A percentile compares a stretch with the other conserved stretches of the same genome.
These are phyloP conservation scores for Anableps anableps DNA, from an alignment of 2,797 vertebrate genomes.

Conservation along the genomic window DNA sequence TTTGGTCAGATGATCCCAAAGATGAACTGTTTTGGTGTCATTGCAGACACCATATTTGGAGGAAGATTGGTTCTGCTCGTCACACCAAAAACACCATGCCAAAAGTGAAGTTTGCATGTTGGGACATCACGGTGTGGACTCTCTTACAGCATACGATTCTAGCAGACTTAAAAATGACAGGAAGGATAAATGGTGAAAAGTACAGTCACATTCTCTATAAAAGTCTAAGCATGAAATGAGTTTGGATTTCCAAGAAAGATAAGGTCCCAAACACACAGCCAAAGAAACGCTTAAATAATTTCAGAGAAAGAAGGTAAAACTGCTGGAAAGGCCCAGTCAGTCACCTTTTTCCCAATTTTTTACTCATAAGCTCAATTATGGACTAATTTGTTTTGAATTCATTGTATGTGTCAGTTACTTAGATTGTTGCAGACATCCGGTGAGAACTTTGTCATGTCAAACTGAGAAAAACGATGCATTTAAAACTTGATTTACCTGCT, in stretches of 20 bases:
- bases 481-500: not conserved
- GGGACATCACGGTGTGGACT: too few relatives aligned
- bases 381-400: too few relatives aligned
- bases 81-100: too few relatives aligned
- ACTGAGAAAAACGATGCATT: not conserved
- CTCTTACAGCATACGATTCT: too few relatives aligned
- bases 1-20: too few relatives aligned
- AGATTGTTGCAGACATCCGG: not conserved
- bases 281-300: not conserved
- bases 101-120: too few relatives aligned
- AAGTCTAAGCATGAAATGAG: not conserved
- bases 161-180: not conserved
- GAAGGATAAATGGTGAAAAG: not conserved
- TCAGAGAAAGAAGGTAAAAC: not conserved
- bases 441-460: not conserved
- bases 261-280: not conserved
- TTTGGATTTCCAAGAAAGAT: not conserved
- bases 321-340: not conserved
- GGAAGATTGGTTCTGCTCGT: too few relatives aligned
- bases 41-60: too few relatives aligned
- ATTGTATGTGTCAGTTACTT: not conserved
- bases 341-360: not conserved
- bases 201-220: not conserved
- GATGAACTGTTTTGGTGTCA: too few relatives aligned
- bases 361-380: too few relatives aligned